Evolutionary conservation across 2,113 vertebrate species (phyloP), one percentile per base, ranked within the genome.

Genomic region (Probosciger aterrimus): DNA sequence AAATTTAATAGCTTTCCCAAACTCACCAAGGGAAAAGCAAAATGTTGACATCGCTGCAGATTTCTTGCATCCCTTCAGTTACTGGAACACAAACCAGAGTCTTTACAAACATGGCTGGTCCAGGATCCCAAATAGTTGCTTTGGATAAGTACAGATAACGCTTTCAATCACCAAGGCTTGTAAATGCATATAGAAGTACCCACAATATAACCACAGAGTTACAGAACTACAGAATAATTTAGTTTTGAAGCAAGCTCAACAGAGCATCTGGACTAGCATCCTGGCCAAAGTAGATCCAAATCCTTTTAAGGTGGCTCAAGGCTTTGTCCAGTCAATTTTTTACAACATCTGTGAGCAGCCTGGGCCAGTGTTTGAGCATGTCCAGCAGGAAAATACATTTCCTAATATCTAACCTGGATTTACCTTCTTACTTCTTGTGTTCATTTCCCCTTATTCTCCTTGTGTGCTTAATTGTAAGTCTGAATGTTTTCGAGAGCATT

Each of bases 401-500:
- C 9, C 37, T 68, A 20, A 8, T 31, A 39, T 16, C 50, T 55
- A 37, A 73, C 8, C 8, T 3, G 10, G 8, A 16, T 80, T 86
- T 53, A 11, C 31, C 14, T 18, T 35, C 41, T 55, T 49, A 30
- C 16, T 60, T 3, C 14, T 68, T 39, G 20, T 50, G 31, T 52
- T 47, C 12, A 5, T 43, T 18, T 30, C 3, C 10, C 14, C 19
- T 87, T 18, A 60, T 9, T 64, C 20, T 76, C 0, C 0, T 55
- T 0, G 0, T 35, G 23, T 67, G 7, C 0, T 0, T 6, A 47
- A 47, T 2, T 27, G 2, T 27, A 17, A 67, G 11, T 12, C 27
- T 55, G 27, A 67, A 64, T 2, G 0, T 43, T 75, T 71, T 75
- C 55, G 20, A 50, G 24, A 30, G 43, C 55, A 27, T 19, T 52